Base-by-base conservation (phyloP, 2,888 invertebrate genomes). In the Phyllotreta cruciferae region DNA sequence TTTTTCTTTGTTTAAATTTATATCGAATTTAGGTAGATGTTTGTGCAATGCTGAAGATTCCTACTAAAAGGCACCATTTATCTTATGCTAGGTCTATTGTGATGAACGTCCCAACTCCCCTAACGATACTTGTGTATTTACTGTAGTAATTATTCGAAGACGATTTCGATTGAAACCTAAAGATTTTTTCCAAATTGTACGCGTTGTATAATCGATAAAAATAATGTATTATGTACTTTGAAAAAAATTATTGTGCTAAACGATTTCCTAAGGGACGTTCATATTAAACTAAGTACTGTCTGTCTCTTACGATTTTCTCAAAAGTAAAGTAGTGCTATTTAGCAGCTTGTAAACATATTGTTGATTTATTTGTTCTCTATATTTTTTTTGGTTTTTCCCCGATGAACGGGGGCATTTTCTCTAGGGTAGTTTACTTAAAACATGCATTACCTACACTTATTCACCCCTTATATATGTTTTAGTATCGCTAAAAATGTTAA, bases 261-360 rank as follows among this genome's bases (percentile, higher is more conserved):
- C 6, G 49, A 36, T n/a, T 7, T 9, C 24, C n/a, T 47, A 11
- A 44, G 10, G n/a, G 49, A 35, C 49, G 34, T 5, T 36, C 49
- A 49, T 49, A 11, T 49, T 52, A 37, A 24, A 38, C 60, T 60
- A 60, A 42, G 58, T 60, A 52, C 44, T 60, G 60, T 60, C 60
- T 58, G 36, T 58, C 36, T 60, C 37, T 24, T 60, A 60, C 52
- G 36, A 37, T 58, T 52, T 56, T 53, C 24, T 36, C 34, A 38
- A 52, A 60, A 52, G 8, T 57, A 57, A 60, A 52, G 60, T 60
- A 60, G 60, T 60, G 52, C 52, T 60, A 60, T 37, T n/a, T 60
- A 60, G 60, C 60, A 60, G 60, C 60, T 60, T 60, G 52, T 60
- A 60, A 60, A 60, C 60, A 1, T 24, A 60, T 60, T 60, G 60